These are phyloP conservation scores for Zaprionus kolodkinae DNA, from an alignment of 1,140 invertebrate species.

Conservation along the genomic window DNA sequence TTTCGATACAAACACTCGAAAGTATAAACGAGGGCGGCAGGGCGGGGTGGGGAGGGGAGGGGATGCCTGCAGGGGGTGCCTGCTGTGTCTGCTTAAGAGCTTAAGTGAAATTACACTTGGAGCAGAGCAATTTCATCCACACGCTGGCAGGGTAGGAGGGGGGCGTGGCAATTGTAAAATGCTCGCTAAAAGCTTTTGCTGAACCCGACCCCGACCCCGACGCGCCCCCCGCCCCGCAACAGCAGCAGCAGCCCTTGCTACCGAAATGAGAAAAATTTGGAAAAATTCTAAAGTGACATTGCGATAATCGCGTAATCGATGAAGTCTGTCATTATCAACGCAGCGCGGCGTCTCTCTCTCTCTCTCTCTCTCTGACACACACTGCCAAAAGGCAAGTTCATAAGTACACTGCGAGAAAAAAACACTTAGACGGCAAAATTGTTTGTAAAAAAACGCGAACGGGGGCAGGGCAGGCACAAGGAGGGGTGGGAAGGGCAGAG, in stretches of 20 bases:
- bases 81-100: constrained; percentile 71
- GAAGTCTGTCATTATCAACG: constrained; percentile 81
- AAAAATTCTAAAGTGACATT: constrained; percentile 75
- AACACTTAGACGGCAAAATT: constrained; percentile 46
- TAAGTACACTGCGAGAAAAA: constrained; percentile 64
- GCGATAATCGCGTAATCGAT: constrained; percentile 82
- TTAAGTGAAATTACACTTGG: constrained; percentile 82
- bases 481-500: neutral
- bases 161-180: constrained; percentile 36
- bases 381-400: constrained; percentile 52
- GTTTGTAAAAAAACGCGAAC: constrained; percentile 27
- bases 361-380: neutral
- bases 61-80: neutral
- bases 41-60: too few species aligned
- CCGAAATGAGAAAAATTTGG: constrained; percentile 68
- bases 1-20: constrained; percentile 37
- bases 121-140: constrained; percentile 74
- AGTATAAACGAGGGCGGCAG: neutral
- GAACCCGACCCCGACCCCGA: neutral
- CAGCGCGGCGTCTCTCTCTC: neutral
- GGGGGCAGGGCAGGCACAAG: neutral
- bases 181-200: constrained; percentile 75
- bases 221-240: neutral
- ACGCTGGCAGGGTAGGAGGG: constrained; percentile 9
- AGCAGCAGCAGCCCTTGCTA: neutral